A percentile compares a stretch with the other conserved stretches of the same genome.
Conservation (phyloP, 1,140 invertebrate genomes). For the Chrysoperla carnea region DNA sequence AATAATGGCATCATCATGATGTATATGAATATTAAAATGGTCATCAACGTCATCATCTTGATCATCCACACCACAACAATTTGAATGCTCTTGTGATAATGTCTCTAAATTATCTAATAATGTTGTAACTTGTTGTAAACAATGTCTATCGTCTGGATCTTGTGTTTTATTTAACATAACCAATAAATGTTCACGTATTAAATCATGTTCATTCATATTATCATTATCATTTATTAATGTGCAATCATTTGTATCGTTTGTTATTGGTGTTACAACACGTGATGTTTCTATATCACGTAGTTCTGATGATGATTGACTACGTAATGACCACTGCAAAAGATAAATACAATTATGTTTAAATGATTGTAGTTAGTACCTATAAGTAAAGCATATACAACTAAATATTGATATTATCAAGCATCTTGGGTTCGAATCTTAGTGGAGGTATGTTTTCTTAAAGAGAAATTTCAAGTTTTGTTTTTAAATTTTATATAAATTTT, state of each 20-base stretch:
- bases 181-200: background rate
- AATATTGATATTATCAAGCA: no score
- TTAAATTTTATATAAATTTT: no score
- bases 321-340: background rate
- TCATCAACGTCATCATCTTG: no score
- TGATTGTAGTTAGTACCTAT: no score
- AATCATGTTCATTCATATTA: background rate
- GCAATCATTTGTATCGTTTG: background rate
- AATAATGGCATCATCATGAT: no score
- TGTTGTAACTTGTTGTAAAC: conserved; percentile 33
- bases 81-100: conserved; percentile 14
- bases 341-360: no score
- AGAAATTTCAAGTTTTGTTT: no score
- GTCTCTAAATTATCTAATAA: conserved; percentile 34
- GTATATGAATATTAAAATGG: no score
- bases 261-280: background rate
- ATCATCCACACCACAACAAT: background rate
- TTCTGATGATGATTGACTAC: background rate
- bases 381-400: no score
- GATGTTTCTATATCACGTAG: background rate
- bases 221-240: background rate
- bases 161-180: background rate
- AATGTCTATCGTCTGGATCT: conserved; percentile 26
- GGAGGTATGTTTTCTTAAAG: no score
- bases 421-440: no score